phyloP scores from a whole-genome alignment of 2,113 vertebrate species.

The Calypte anna region DNA sequence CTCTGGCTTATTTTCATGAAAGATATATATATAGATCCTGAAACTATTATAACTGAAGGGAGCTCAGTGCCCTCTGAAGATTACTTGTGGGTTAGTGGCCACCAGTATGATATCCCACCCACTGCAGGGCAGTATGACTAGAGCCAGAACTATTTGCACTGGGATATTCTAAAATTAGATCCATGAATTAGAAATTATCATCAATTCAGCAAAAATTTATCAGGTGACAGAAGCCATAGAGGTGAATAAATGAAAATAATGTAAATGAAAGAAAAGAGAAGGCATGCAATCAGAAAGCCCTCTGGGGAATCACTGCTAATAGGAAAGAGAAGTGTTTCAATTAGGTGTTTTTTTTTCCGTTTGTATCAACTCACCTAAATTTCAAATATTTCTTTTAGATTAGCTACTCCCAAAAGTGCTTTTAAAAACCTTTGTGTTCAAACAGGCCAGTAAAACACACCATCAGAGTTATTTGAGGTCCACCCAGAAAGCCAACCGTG shows the following conservation, averaged over 20 bases:
- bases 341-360: not conserved
- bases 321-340: not conserved
- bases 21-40: not conserved
- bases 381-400: not conserved
- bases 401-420: not conserved
- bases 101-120: not conserved
- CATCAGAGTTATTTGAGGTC: not conserved
- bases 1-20: not conserved
- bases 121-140: not conserved
- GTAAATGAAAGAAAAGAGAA: not conserved
- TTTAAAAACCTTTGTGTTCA: not conserved
- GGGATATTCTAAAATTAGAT: not conserved
- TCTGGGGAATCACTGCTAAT: not conserved
- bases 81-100: not conserved
- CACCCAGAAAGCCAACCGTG: not conserved
- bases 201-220: not conserved
- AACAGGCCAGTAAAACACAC: not conserved
- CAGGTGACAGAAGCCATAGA: not conserved
- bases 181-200: not conserved
- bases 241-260: not conserved
- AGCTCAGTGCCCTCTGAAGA: not conserved
- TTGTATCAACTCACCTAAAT: not conserved
- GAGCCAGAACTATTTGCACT: not conserved
- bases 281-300: not conserved
- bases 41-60: not conserved